Base-by-base conservation (phyloP, 2,888 invertebrate genomes). In the Arctia plantaginis region DNA sequence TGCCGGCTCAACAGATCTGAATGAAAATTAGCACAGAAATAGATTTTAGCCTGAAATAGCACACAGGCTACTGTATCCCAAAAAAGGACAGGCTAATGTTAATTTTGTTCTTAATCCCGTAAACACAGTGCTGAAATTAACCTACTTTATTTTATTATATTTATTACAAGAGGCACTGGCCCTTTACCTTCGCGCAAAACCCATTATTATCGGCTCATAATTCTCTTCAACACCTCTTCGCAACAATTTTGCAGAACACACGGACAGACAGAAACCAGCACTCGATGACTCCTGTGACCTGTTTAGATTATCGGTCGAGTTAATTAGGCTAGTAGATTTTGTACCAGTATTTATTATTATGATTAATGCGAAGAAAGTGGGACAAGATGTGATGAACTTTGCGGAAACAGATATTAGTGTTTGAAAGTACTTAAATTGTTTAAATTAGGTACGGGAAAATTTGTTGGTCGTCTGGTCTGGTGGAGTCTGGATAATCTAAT, bases 231-330 rank as follows among this genome's bases (percentile, higher is more conserved):
- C 77, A 80, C 74, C 77, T 72, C 76, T 73, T 67, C 75, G 72
- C 72, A 75, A 75, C 77, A 72, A 80, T 83, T 83, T 85, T 78
- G 85, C 85, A 85, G 84, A 80, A 76, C 85, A 79, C 79, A 88
- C 80, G 71, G 88, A 92, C 87, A 76, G 92, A 92, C 87, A 87
- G 83, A 87, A 91, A 89, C 80, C 93, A 92, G 92, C 82, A 80
- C 81, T 81, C 81, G 77, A 77, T 75, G 66, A 77, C 72, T 77
- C 75, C 75, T 72, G 76, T 85, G 84, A 81, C 80, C 84, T 84
- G 82, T 88, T 87, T 88, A 84, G 77, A 74, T 79, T 78, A 80
- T 51, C 74, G 74, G 78, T 68, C 78, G 75, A 86, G 81, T 82
- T 71, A 77, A 77, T 66, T 62, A 55, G 76, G 76, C 85, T 23